Conservation (phyloP, 37 sponge, comb jelly and placozoan genomes). For the Corticium candelabrum region DNA sequence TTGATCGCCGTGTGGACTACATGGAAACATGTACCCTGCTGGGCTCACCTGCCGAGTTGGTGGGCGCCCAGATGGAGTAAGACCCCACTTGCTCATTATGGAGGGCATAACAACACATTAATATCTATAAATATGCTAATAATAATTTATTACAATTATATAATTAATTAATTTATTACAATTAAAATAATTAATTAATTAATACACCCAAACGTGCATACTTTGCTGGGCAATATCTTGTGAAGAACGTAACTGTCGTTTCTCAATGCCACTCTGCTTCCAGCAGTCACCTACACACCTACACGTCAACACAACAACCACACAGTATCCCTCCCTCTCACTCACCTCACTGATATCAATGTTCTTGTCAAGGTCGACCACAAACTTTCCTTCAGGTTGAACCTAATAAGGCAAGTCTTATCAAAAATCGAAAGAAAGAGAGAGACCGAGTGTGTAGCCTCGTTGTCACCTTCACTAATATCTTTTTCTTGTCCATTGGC, state of each 20-base stretch:
- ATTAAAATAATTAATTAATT: no score
- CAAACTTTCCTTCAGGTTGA: slow-evolving; percentile 98
- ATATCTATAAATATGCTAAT: no score
- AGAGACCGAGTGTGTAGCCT: neutral
- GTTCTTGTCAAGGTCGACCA: slow-evolving; percentile 89
- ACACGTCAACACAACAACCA: neutral
- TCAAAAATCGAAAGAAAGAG: neutral
- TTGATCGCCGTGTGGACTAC: no score
- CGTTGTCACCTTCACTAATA: slow-evolving; percentile 81
- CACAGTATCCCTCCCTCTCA: neutral
- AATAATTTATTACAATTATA: no score
- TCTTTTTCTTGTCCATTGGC: slow-evolving; percentile 98
- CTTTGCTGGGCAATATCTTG: slow-evolving; percentile 96
- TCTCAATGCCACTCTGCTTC: slow-evolving; percentile 79
- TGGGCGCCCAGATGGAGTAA: no score
- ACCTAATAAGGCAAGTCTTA: slow-evolving; percentile 33
- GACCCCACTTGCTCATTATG: no score
- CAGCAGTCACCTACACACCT: slow-evolving; percentile 42
- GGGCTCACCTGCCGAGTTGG: no score
- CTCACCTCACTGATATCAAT: slow-evolving; percentile 74
- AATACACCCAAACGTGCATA: neutral
- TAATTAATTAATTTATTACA: no score
- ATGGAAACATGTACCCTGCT: no score
- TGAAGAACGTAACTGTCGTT: slow-evolving; percentile 95
- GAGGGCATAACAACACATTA: no score